Evolutionary conservation across 2,113 vertebrate species (phyloP), one percentile per base, ranked within the genome.

Genomic region (Notothenia coriiceps): DNA sequence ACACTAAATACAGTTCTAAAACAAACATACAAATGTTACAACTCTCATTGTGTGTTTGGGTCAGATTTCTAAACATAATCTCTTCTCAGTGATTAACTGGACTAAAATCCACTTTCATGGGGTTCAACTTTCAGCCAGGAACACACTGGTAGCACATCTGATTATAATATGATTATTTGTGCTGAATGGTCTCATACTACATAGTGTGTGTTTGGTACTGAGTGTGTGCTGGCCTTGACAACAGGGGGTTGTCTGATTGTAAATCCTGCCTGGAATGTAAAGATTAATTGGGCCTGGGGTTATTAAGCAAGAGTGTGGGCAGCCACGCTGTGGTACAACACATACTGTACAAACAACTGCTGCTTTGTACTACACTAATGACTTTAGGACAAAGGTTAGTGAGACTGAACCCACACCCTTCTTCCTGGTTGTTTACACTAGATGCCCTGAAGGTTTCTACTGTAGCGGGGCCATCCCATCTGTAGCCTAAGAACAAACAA

Each of bases 321-420:
- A 83, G 35, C 74, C 69, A 25, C 52, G 35, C 50, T 9, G 56
- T 67, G 76, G 65, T 68, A 74, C 72, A 67, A 81, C 85, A 76
- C 79, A 43, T 11, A 57, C 74, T 76, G 73, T 74, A 81, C 86
- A 74, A 76, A 84, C 46, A 77, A 82, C 59, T 55, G 60, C 79
- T 83, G 52, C 60, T 76, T 75, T 83, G 76, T 78, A 51, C n/a
- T n/a, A 14, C 57, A 70, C 67, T 84, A 88, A 89, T 79, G 77
- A 85, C 78, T 80, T 65, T 10, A 54, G 88, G 85, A 81, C 92
- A 93, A 93, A 91, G 91, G 88, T 93, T 85, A 83, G 52, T 1
- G n/a, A 72, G 69, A 55, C 65, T 61, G 70, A 70, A 74, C 77
- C 81, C 89, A 88, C 90, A 64, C 83, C 91, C 88, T 77, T 35